Base-by-base conservation (phyloP, 2,888 invertebrate genomes). In the Euphydryas editha region DNA sequence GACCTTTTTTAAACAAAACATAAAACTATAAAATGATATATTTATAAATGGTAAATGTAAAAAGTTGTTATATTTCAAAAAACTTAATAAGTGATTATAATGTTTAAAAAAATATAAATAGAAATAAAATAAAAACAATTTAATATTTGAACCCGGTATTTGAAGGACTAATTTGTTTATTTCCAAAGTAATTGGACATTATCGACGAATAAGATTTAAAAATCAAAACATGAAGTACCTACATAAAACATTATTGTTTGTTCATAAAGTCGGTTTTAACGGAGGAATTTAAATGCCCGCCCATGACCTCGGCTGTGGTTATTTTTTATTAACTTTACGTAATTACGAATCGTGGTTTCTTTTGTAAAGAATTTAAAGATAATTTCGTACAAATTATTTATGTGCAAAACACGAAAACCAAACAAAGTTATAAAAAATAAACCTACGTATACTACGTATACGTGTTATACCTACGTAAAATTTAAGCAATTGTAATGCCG, bases 301-400 rank as follows among this genome's bases (percentile, higher is more conserved):
- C 72, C 73, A 47, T 72, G 72, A 73, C 71, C 73, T 65, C 67
- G 60, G 56, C 47, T 69, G 72, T 61, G 70, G 73, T 71, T 75
- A 65, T 72, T 69, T 70, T 75, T 73, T 72, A 72, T 67, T 70
- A 68, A 70, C 63, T 69, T 65, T 62, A 62, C 67, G 63, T 68
- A 73, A 73, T 73, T 71, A 72, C 71, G 60, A 71, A 65, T 59
- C 71, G 71, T 69, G 72, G 69, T 71, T 71, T 67, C 71, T 68
- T 68, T 69, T 65, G 64, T 60, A 64, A 59, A 58, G 58, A 55
- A 56, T 59, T 63, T 56, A 49, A 20, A 65, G 39, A 44, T 65
- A 30, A 70, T 70, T 67, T 62, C 59, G 42, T 39, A 57, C 62
- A 65, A 67, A 70, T 67, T 70, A 57, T 60, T 54, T 60, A 47